These are phyloP conservation scores for Leptopilina boulardi DNA, from an alignment of 1,140 invertebrate species.

Conservation along the genomic window DNA sequence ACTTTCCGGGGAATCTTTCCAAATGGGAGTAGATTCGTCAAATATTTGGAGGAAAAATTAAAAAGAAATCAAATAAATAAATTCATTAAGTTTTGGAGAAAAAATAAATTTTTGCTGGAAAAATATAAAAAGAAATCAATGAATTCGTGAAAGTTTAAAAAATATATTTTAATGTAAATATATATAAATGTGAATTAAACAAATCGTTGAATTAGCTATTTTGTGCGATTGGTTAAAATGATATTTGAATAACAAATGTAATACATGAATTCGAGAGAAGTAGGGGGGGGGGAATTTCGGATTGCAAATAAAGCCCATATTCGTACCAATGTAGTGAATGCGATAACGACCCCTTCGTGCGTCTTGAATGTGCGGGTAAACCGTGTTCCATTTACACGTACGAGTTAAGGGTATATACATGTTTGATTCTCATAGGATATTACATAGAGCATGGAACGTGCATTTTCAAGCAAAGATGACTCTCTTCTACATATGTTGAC, in stretches of 20 bases:
- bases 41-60: too few species aligned
- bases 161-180: not conserved
- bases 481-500: constrained; percentile 5
- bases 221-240: not conserved
- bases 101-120: too few species aligned
- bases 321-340: constrained; percentile 10
- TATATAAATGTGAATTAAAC: not conserved
- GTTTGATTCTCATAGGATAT: constrained; percentile 31
- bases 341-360: constrained; percentile 7
- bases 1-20: too few species aligned
- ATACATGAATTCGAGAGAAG: not conserved
- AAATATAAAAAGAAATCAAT: too few species aligned
- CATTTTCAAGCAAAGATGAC: constrained; percentile 14
- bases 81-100: too few species aligned
- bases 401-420: constrained; percentile 7
- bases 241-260: constrained; percentile 15
- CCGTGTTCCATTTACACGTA: constrained; percentile 9
- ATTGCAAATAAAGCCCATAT: constrained; percentile 28
- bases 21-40: too few species aligned
- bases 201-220: not conserved
- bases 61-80: too few species aligned
- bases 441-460: not conserved
- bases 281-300: not conserved
- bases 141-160: too few species aligned
- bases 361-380: constrained; percentile 18